These are phyloP conservation scores for Myocastor coypus DNA, from an alignment of 2,113 vertebrate species.

Conservation along the genomic window DNA sequence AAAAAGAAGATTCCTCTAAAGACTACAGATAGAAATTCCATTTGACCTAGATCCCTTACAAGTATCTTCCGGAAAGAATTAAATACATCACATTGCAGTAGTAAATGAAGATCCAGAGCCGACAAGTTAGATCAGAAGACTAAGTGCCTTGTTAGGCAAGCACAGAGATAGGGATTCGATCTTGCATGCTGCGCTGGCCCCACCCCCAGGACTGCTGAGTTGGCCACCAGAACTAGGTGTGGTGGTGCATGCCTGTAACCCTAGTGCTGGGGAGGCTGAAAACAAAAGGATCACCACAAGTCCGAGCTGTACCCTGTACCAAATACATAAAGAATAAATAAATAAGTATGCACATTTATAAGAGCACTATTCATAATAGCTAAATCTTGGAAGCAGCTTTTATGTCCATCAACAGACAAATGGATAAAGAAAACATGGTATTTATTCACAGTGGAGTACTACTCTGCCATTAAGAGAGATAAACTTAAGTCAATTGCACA, in stretches of 20 bases:
- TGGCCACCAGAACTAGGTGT: too few species aligned
- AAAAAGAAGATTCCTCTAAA: background rate
- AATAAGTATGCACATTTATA: background rate
- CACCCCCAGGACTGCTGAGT: too few species aligned
- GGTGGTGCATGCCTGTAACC: too few species aligned
- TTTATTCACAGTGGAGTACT: background rate
- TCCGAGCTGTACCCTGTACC: too few species aligned
- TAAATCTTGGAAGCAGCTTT: background rate
- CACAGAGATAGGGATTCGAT: too few species aligned
- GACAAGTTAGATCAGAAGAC: too few species aligned
- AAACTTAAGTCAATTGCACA: background rate
- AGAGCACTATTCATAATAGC: background rate
- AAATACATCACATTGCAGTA: background rate
- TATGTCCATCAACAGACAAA: background rate
- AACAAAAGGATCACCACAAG: too few species aligned
- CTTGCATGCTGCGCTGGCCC: too few species aligned
- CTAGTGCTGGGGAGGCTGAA: too few species aligned
- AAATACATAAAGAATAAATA: background rate
- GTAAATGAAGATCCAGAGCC: background rate
- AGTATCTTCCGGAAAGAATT: background rate
- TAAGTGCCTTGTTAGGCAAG: too few species aligned
- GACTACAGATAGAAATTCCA: background rate
- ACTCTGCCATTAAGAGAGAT: background rate
- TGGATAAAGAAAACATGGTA: background rate
- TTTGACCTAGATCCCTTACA: background rate